phyloP scores from a whole-genome alignment of 2,888 invertebrate genomes.

The Tholera decimalis region DNA sequence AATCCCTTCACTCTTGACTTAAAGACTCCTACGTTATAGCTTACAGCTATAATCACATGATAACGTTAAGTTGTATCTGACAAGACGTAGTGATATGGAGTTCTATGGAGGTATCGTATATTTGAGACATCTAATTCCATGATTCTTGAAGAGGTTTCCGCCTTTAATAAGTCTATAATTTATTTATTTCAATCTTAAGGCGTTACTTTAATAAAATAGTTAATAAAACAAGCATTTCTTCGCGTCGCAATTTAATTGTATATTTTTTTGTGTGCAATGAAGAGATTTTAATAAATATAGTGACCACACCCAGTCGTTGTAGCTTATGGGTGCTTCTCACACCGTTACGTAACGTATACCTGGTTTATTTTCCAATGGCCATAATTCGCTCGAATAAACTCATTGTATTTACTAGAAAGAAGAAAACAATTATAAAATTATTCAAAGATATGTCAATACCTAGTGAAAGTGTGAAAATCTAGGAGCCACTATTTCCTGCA shows the following conservation, averaged over 20 bases:
- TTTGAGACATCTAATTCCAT: not conserved
- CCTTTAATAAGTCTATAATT: not conserved
- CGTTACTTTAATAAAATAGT: conserved; percentile 46
- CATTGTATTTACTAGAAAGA: too few relatives aligned
- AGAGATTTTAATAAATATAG: conserved; percentile 87
- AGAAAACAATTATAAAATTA: too few relatives aligned
- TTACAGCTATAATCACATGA: too few relatives aligned
- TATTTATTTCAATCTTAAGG: conserved; percentile 11
- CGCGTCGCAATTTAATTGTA: conserved; percentile 65
- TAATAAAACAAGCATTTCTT: conserved; percentile 62
- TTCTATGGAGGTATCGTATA: not conserved
- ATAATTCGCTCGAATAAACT: too few relatives aligned
- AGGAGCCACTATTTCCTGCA: too few relatives aligned
- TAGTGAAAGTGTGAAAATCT: too few relatives aligned
- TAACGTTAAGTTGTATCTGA: too few relatives aligned
- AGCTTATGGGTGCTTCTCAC: conserved; percentile 63
- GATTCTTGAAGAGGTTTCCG: not conserved
- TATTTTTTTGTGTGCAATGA: conserved; percentile 79
- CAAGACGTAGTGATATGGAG: too few relatives aligned
- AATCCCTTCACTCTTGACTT: too few relatives aligned
- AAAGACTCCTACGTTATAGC: too few relatives aligned
- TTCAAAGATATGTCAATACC: too few relatives aligned
- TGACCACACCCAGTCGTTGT: conserved; percentile 79
- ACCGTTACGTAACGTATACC: conserved; percentile 63
- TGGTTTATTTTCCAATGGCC: too few relatives aligned